Percentiles rank a stretch among this genome's conserved stretches.
Evolutionary conservation across 2,797 vertebrate genomes (phyloP).

Genomic region (Prionace glauca): DNA sequence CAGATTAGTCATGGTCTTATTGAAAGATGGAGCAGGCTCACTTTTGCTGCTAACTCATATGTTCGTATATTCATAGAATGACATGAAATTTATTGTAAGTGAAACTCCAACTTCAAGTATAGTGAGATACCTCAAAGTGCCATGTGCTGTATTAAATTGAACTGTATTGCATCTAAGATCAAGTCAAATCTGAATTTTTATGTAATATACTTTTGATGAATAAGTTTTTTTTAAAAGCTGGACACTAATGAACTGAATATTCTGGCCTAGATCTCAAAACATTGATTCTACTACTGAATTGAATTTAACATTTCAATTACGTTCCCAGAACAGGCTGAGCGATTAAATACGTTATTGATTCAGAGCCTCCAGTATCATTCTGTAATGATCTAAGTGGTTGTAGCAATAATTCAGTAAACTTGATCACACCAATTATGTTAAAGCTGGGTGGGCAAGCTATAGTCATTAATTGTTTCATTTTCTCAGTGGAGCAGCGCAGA

Average conservation of each 20-base stretch:
- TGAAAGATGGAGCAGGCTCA: too few species aligned
- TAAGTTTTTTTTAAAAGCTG: neutral
- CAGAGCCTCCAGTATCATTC: neutral
- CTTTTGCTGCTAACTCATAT: too few species aligned
- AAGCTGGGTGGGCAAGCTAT: neutral
- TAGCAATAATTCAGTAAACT: neutral
- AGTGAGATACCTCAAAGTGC: too few species aligned
- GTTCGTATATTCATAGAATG: too few species aligned
- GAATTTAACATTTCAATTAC: neutral
- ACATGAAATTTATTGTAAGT: too few species aligned
- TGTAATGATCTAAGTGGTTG: neutral
- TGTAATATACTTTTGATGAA: neutral
- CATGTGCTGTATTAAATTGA: too few species aligned
- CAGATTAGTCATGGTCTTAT: too few species aligned
- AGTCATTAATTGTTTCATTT: neutral
- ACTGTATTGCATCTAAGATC: neutral
- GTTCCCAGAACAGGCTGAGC: neutral
- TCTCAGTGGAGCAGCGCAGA: neutral
- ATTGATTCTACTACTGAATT: neutral
- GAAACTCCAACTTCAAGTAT: too few species aligned
- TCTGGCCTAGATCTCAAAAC: neutral
- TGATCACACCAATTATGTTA: neutral
- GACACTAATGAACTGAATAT: neutral
- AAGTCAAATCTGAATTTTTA: neutral
- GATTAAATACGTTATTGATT: constrained; percentile 8